Percentiles rank a stretch among this genome's conserved stretches.
phyloP scores from a whole-genome alignment of 2,797 vertebrate genomes.

The Okamejei kenojei region DNA sequence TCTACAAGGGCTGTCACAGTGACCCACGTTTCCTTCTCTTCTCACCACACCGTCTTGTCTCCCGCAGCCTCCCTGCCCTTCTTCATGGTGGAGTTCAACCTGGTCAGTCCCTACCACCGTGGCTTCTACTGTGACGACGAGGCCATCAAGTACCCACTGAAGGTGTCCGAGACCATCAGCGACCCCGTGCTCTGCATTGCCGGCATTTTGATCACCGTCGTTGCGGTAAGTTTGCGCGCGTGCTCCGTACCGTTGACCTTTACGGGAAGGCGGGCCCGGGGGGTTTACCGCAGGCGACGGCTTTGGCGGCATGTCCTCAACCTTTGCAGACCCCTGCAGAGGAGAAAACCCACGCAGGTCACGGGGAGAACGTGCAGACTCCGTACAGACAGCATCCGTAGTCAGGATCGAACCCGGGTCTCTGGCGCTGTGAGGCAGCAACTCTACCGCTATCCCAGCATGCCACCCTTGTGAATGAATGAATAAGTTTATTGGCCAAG shows the following conservation, averaged over 20 bases:
- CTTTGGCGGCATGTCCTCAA: not conserved
- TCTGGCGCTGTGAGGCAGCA: too few species aligned
- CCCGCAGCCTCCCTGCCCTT: conserved; percentile 68
- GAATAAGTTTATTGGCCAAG: too few species aligned
- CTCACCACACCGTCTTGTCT: not conserved
- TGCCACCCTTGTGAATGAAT: too few species aligned
- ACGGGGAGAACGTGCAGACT: too few species aligned
- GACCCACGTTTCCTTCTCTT: not conserved
- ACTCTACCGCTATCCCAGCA: too few species aligned
- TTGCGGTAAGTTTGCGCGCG: conserved; percentile 53
- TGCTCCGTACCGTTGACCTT: not conserved
- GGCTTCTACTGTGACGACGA: conserved; percentile 71
- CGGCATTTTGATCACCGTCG: conserved; percentile 62
- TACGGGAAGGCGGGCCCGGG: too few species aligned
- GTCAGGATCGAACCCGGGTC: too few species aligned
- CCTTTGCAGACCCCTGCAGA: not conserved
- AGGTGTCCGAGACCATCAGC: conserved; percentile 54
- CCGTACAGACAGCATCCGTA: too few species aligned
- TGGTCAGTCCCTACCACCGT: conserved; percentile 57
- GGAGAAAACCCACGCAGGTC: too few species aligned
- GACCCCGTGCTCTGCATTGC: conserved; percentile 60
- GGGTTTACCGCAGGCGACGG: not conserved
- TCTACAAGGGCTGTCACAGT: not conserved
- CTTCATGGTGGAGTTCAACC: conserved; percentile 63
- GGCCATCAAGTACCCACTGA: conserved; percentile 62